Conservation (phyloP, 92 coral and sea anemone genomes). For the Zoanthus solanderi region DNA sequence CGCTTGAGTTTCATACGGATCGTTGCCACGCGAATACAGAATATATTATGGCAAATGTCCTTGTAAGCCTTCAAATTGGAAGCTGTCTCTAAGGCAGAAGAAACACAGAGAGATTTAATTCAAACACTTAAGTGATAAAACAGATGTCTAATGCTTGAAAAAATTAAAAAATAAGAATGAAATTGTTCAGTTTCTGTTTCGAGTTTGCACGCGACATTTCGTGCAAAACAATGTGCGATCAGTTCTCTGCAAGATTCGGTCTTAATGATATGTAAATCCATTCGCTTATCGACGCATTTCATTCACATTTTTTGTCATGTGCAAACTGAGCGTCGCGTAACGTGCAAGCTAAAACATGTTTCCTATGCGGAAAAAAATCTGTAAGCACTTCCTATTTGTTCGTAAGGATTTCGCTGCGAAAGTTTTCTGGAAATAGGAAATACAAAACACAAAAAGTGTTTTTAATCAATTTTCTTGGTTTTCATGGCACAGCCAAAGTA, state of each 20-base stretch:
- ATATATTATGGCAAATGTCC: slow-evolving; percentile 19
- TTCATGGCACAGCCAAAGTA: slow-evolving; percentile 16
- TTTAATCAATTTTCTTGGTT: slow-evolving; percentile 6
- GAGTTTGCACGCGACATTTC: slow-evolving; percentile 46
- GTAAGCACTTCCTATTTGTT: slow-evolving; percentile 24
- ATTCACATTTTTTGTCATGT: slow-evolving; percentile 20
- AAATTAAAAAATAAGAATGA: background rate
- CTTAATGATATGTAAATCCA: slow-evolving; percentile 34
- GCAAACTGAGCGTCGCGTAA: slow-evolving; percentile 37
- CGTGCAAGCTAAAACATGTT: slow-evolving; percentile 46
- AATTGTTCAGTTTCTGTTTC: background rate
- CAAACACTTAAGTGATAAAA: background rate
- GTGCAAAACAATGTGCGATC: slow-evolving; percentile 48
- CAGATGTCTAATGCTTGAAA: background rate
- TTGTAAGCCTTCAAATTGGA: background rate
- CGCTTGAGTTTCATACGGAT: background rate
- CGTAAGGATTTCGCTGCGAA: background rate
- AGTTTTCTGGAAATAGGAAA: background rate
- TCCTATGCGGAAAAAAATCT: slow-evolving; percentile 21
- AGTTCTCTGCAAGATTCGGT: slow-evolving; percentile 16
- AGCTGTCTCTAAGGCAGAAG: slow-evolving; percentile 22
- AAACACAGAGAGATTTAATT: slow-evolving; percentile 1
- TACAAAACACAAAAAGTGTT: background rate
- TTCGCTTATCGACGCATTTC: slow-evolving; percentile 31
- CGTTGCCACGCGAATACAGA: slow-evolving; percentile 49